Conservation (phyloP, 2,113 vertebrate species). For the Eleginops maclovinus region DNA sequence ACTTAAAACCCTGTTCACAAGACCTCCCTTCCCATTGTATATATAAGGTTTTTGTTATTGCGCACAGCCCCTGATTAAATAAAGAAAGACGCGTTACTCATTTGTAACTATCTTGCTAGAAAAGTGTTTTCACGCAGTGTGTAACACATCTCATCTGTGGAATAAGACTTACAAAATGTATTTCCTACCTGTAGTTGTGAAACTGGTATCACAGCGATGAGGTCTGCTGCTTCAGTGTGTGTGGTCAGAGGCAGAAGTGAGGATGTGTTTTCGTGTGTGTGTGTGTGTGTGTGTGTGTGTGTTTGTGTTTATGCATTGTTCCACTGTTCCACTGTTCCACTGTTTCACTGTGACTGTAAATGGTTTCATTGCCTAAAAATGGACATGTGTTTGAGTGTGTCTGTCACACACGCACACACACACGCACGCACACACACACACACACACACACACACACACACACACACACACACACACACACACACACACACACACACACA, state of each 20-base stretch:
- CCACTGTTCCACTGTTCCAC: neutral
- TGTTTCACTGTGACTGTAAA: neutral
- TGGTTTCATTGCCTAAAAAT: constrained; percentile 17
- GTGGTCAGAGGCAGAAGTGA: constrained; percentile 20
- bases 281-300: constrained; percentile 7
- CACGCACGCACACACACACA: neutral
- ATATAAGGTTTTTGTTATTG: too few relatives aligned
- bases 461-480: constrained; percentile 12
- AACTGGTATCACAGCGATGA: neutral
- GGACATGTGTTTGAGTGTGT: neutral
- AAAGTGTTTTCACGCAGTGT: too few relatives aligned
- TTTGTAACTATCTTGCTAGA: too few relatives aligned
- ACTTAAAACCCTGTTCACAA: too few relatives aligned
- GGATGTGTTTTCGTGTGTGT: neutral
- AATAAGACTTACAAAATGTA: neutral
- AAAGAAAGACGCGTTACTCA: too few relatives aligned
- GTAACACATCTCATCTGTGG: neutral
- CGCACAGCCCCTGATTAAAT: too few relatives aligned
- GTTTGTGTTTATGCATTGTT: neutral
- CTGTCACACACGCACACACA: neutral
- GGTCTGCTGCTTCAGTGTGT: constrained; percentile 15
- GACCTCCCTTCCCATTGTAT: too few relatives aligned
- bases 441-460: constrained; percentile 6
- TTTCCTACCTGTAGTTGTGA: constrained; percentile 45
- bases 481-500: constrained; percentile 13